phyloP scores from a whole-genome alignment of 2,797 vertebrate species.

The Enteromius trimaculatus region DNA sequence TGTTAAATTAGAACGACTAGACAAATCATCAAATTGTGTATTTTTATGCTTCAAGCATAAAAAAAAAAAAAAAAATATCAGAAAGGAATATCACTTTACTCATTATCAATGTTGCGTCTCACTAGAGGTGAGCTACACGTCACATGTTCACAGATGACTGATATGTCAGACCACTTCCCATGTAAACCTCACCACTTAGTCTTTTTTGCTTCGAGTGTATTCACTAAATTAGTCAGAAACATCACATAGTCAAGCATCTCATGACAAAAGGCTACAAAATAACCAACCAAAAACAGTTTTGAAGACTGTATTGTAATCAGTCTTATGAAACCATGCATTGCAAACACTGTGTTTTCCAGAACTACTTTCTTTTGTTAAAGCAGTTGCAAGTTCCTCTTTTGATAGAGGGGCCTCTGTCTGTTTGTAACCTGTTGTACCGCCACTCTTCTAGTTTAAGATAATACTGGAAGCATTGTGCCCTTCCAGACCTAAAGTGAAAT shows the following conservation, averaged over 20 bases:
- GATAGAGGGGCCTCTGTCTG: neutral
- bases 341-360: constrained; percentile 28
- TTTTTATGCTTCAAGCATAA: neutral
- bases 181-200: constrained; percentile 34
- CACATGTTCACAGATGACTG: constrained; percentile 43
- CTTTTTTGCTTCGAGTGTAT: constrained; percentile 23
- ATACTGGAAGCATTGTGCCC: neutral
- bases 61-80: too few species aligned
- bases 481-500: constrained; percentile 3
- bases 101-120: constrained; percentile 22
- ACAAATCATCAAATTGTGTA: neutral
- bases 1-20: neutral
- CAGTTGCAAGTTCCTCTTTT: constrained; percentile 35
- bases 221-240: constrained; percentile 34
- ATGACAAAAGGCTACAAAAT: constrained; percentile 24
- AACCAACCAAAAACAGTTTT: neutral
- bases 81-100: neutral
- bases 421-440: constrained; percentile 2
- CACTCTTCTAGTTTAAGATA: constrained; percentile 1
- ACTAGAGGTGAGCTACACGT: constrained; percentile 26
- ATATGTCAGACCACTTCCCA: constrained; percentile 49
- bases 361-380: constrained; percentile 6
- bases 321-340: constrained; percentile 11
- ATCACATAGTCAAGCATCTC: constrained; percentile 26
- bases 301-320: neutral